Base-by-base conservation (phyloP, 2,888 invertebrate species). In the Fragum sueziense region DNA sequence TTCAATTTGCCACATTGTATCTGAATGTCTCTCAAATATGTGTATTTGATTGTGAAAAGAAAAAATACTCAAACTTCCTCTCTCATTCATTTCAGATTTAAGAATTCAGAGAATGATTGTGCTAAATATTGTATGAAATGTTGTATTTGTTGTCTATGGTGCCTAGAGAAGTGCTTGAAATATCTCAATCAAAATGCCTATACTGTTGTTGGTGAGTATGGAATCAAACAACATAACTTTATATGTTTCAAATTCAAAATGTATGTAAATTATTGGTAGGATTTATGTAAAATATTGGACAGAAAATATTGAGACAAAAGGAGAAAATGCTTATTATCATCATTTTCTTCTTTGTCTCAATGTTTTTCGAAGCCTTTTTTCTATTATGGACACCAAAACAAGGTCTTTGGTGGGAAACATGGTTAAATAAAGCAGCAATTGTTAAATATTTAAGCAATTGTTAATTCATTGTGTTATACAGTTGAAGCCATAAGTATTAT, bases 101-200 rank as follows among this genome's bases (percentile, higher is more conserved):
- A 91, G 79, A 88, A 84, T 27, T 88, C 89, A 22, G 90, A 93
- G 73, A 92, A 90, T 84, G 84, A 88, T 25, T 89, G 91, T 82
- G 92, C 91, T 20, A 85, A 90, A 76, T 91, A 88, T 80, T 59
- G 90, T 77, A 83, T 90, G 77, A 92, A 92, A 82, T 93, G 92
- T 81, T 98, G 98, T 88, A 96, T 97, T 85, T 98, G 98, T 90
- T 97, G 98, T 89, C 96, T 98, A 90, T 97, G 96, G 93, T 96
- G 97, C 90, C 94, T 98, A 85, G 98, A 98, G 92, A 97, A 96
- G 92, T 97, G 97, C 91, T 96, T 98, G 85, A 95, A 97, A 47
- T 98, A 97, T 91, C 95, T 99, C 90, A 98, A 98, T 93, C 97
- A 97, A 91, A 98, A 98, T 93, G 98, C 98, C 0, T 98, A 98